Conservation (phyloP, 2,888 invertebrate species). For the Diogma glabrata region DNA sequence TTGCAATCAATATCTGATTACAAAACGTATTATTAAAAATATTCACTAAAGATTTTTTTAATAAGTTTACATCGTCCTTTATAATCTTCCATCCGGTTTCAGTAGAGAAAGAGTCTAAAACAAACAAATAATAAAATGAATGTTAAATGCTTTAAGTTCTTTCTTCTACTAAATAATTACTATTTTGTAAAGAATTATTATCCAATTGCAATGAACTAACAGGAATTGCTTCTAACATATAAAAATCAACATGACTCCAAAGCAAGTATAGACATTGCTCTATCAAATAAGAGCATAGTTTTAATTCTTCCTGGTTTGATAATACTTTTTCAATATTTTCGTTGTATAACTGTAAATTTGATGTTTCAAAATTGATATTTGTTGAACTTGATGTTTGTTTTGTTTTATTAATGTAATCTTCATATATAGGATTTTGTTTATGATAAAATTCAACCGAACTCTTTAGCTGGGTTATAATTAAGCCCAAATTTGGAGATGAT, state of each 20-base stretch:
- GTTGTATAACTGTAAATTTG: no score
- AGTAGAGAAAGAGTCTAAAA: conserved; percentile 36
- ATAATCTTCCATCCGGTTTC: conserved; percentile 46
- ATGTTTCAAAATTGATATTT: no score
- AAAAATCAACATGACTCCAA: conserved; percentile 65
- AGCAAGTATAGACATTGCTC: conserved; percentile 62
- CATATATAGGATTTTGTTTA: conserved; percentile 35
- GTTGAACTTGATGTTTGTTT: no score
- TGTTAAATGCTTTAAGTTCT: not conserved
- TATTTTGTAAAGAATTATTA: conserved; percentile 18
- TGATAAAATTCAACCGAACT: conserved; percentile 44
- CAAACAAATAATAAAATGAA: not conserved
- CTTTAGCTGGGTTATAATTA: conserved; percentile 44
- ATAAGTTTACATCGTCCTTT: conserved; percentile 48
- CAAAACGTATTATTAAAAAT: conserved; percentile 71
- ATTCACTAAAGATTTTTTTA: conserved; percentile 59
- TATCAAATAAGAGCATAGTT: conserved; percentile 51
- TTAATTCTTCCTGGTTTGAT: conserved; percentile 38
- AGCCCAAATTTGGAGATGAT: conserved; percentile 38
- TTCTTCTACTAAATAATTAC: conserved; percentile 5
- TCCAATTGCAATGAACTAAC: conserved; percentile 27
- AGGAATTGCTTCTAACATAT: conserved; percentile 50
- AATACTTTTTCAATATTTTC: not conserved
- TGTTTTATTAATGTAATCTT: no score
- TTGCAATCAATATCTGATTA: conserved; percentile 56